phyloP scores from a whole-genome alignment of 1,140 invertebrate species.

The Diprion similis region DNA sequence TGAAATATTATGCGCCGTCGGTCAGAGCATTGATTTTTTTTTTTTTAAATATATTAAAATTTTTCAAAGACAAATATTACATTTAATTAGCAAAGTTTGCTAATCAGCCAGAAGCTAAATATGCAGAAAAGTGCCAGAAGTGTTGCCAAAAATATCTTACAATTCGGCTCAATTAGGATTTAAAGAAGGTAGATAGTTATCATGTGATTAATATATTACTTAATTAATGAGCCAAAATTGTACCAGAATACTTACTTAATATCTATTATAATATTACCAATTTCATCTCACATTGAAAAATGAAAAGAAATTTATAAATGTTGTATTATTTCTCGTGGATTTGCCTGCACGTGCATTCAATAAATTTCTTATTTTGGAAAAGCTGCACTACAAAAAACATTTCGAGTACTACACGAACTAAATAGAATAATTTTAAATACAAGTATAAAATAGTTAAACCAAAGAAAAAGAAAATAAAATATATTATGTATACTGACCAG shows the following conservation, averaged over 20 bases:
- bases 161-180: constrained; percentile 6
- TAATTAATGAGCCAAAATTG: neutral
- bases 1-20: too few species aligned
- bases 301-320: too few species aligned
- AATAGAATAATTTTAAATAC: constrained; percentile 30
- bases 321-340: too few species aligned
- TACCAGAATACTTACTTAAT: neutral
- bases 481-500: constrained; percentile 59
- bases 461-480: constrained; percentile 38
- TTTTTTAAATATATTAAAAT: too few species aligned
- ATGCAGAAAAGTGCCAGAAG: neutral
- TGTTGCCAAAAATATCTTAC: neutral
- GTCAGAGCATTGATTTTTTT: too few species aligned
- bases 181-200: neutral
- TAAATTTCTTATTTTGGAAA: constrained; percentile 22
- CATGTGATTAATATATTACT: neutral
- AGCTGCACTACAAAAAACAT: constrained; percentile 37
- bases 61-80: neutral
- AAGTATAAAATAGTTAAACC: constrained; percentile 30
- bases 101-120: neutral
- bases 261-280: neutral
- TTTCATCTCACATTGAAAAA: too few species aligned
- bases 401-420: constrained; percentile 17
- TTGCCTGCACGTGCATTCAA: neutral
- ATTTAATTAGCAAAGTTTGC: neutral